Conservation (phyloP, 2,888 invertebrate genomes). For the Tetranychus truncatus region DNA sequence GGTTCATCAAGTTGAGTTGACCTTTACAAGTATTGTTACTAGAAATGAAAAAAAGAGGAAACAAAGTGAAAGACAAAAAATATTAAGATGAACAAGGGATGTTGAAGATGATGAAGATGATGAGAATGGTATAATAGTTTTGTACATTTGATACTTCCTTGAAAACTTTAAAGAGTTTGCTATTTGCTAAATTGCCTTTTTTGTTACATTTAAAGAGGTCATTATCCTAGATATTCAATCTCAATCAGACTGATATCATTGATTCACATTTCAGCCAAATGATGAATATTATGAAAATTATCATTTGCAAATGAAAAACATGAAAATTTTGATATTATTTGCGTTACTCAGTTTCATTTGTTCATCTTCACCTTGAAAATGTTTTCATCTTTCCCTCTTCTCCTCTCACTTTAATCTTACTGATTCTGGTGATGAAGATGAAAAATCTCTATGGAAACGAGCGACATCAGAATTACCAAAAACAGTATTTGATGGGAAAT, state of each 20-base stretch:
- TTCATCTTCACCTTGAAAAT: background rate
- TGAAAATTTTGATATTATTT: background rate
- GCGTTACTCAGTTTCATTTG: too few species aligned
- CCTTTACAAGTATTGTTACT: background rate
- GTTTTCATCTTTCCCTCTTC: background rate
- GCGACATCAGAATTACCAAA: background rate
- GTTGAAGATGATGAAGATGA: background rate
- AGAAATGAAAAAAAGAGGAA: background rate
- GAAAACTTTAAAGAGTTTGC: background rate
- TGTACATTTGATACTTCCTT: slow-evolving; percentile 1
- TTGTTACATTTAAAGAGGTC: background rate
- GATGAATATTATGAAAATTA: background rate
- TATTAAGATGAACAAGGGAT: background rate
- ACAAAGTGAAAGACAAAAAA: background rate
- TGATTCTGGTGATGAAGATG: background rate
- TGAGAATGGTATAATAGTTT: background rate
- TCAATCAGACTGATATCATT: background rate
- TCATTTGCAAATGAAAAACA: background rate
- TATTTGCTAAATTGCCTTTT: background rate
- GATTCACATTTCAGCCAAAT: background rate
- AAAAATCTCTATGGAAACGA: background rate
- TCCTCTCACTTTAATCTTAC: background rate
- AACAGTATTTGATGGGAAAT: background rate
- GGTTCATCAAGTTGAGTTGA: background rate
- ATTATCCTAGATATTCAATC: background rate